Evolutionary conservation across 2,888 invertebrate species (phyloP).

Genomic region (Eupsilia transversa): DNA sequence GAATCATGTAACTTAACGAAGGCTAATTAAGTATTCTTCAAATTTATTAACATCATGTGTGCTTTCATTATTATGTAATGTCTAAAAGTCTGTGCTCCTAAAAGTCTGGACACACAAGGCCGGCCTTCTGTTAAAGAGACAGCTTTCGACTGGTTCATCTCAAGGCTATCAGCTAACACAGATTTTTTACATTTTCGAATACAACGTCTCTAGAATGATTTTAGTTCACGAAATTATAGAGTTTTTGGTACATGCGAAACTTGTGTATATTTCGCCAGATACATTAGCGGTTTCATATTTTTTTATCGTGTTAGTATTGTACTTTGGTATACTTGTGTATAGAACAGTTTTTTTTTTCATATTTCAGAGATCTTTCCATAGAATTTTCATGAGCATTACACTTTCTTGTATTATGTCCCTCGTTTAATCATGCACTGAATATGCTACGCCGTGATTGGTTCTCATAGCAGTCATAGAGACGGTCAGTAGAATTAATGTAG

Average conservation of each 20-base stretch:
- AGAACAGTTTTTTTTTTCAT: background rate
- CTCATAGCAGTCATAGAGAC: constrained; percentile 2
- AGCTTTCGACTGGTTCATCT: constrained; percentile 17
- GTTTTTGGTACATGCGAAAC: background rate
- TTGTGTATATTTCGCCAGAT: background rate
- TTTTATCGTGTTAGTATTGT: background rate
- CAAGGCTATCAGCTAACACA: constrained; percentile 21
- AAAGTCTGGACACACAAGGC: constrained; percentile 41
- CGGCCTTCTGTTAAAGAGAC: constrained; percentile 23
- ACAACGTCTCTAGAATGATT: background rate
- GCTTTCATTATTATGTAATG: constrained; percentile 24
- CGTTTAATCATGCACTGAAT: background rate
- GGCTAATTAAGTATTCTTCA: background rate
- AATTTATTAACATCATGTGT: background rate
- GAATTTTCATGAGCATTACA: background rate
- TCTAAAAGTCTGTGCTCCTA: background rate
- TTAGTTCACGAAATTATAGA: too few relatives aligned
- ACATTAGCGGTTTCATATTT: background rate
- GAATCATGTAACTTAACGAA: background rate
- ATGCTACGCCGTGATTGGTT: background rate
- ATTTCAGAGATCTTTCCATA: background rate
- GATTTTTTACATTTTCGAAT: background rate
- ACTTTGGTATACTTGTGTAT: background rate
- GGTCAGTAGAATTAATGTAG: constrained; percentile 27
- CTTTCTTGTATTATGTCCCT: background rate